Evolutionary conservation across 2,113 vertebrate species (phyloP), one percentile per base, ranked within the genome.

Genomic region (Gambusia holbrooki): DNA sequence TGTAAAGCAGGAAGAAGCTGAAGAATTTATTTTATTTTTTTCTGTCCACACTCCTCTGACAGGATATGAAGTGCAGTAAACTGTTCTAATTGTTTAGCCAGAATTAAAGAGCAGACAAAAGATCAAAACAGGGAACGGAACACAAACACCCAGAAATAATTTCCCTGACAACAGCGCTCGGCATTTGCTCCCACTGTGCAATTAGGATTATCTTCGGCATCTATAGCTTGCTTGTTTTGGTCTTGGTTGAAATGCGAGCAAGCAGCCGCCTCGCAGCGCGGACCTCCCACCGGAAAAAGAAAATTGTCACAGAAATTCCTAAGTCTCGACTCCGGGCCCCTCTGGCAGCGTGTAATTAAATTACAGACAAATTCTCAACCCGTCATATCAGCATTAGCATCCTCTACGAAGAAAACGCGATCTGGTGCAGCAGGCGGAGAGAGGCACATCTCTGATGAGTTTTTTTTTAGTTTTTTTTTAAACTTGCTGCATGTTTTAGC

Each of bases 211-310:
- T 89, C 71, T 77, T 66, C 61, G 69, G 70, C 51, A 65, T 84
- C 76, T 91, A 89, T 74, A 84, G 80, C 73, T 45, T 65, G 71
- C 89, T 92, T 90, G 71, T 79, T 82, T 87, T 76, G 80, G 66
- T 71, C 60, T 84, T 32, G 65, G 83, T 77, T 48, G 17, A 77
- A 89, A 87, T 83, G 76, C 72, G 75, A 19, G 45, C 74, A 81
- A 71, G 73, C 62, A 65, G 35, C 72, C n/a, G 22, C 64, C 66
- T 63, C 9, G 40, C 84, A 71, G 79, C 60, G 71, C 51, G n/a
- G 69, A 74, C 62, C 85, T 87, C 77, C 87, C 84, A 76, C 58
- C 22, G 48, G 77, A 65, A 29, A 85, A 73, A 40, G 5, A 78
- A 79, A 84, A 66, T 86, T 73, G 78, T 73, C 74, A 77, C 69